Evolutionary conservation across 2,888 invertebrate species (phyloP).

Genomic region (Napeogenes sylphis): DNA sequence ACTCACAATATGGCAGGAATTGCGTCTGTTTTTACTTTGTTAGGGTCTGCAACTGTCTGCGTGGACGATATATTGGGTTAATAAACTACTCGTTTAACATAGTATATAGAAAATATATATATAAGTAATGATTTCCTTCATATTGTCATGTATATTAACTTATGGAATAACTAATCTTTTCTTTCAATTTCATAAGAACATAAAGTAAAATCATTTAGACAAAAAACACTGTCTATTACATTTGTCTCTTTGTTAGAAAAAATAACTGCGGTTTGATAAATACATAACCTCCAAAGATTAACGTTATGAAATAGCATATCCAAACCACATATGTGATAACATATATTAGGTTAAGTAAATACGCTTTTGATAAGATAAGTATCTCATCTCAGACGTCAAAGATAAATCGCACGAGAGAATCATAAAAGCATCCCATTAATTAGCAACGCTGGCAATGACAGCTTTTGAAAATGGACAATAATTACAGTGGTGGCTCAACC

Average conservation of each 20-base stretch:
- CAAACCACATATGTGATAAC: no score
- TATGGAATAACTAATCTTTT: no score
- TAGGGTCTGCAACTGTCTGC: conserved; percentile 14
- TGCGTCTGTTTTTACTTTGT: conserved; percentile 25
- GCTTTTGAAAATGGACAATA: conserved; percentile 20
- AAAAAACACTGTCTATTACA: no score
- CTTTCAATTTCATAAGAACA: no score
- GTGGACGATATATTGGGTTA: conserved; percentile 17
- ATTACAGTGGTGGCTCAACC: conserved; percentile 18
- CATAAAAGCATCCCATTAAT: conserved; percentile 34
- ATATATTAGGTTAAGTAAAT: not conserved
- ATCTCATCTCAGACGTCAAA: conserved; percentile 12
- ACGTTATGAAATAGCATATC: no score
- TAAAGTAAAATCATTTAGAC: no score
- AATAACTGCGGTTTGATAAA: no score
- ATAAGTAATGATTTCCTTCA: no score
- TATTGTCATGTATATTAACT: no score
- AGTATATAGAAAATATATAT: not conserved
- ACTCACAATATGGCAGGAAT: conserved; percentile 26
- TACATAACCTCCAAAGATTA: no score
- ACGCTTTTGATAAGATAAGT: conserved; percentile 1
- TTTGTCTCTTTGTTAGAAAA: no score
- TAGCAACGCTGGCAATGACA: conserved; percentile 28
- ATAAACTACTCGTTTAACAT: conserved; percentile 10
- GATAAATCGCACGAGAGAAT: conserved; percentile 22